Conservation (phyloP, 2,113 vertebrate genomes). For the Symphodus melops region DNA sequence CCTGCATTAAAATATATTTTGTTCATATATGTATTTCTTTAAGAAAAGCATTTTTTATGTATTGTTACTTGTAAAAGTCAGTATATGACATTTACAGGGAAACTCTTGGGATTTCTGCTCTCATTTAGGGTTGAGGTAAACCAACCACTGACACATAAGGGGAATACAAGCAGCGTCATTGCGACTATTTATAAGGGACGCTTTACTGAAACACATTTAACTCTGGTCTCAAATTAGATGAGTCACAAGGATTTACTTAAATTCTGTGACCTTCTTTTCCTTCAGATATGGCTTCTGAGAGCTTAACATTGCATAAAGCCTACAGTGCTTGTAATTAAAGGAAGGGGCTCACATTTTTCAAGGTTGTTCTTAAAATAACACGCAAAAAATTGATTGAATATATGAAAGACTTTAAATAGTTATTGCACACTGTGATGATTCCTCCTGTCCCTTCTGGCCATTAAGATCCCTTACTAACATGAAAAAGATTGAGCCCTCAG, state of each 20-base stretch:
- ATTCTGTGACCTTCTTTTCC: not conserved
- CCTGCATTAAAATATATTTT: not conserved
- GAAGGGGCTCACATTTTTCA: not conserved
- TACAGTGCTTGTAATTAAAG: conserved; percentile 28
- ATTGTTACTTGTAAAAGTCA: not conserved
- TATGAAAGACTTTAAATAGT: not conserved
- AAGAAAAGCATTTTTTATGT: not conserved
- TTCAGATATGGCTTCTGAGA: conserved; percentile 2
- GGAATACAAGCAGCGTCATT: not conserved
- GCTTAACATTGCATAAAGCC: conserved; percentile 3
- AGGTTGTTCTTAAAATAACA: conserved; percentile 1
- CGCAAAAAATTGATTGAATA: not conserved
- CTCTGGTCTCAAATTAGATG: conserved; percentile 23
- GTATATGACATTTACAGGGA: not conserved
- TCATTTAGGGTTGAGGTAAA: not conserved
- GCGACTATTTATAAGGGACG: not conserved
- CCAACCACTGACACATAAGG: not conserved
- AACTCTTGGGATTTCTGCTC: not conserved
- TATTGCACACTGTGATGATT: conserved; percentile 4
- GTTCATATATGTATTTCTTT: not conserved
- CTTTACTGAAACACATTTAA: not conserved
- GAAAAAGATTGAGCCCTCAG: not conserved
- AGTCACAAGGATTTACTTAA: conserved; percentile 1
- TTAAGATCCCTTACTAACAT: not conserved
- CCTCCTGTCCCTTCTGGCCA: not conserved